Percentiles rank a stretch among this genome's conserved stretches.
phyloP scores from a whole-genome alignment of 2,888 invertebrate genomes.

The Danaus chrysippus region DNA sequence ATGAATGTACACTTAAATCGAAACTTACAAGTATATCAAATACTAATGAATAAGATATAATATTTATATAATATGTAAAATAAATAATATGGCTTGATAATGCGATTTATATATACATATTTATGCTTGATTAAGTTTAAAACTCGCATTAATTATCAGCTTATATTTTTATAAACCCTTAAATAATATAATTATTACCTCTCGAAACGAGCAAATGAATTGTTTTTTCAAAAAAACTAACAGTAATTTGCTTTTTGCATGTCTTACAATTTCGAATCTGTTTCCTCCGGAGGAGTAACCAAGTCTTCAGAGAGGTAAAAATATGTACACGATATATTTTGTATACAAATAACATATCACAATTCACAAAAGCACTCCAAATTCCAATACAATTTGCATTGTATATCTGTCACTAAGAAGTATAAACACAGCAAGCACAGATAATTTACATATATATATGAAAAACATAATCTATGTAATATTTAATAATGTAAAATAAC shows the following conservation, averaged over 20 bases:
- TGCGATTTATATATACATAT: too few species aligned
- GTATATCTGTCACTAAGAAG: slow-evolving; percentile 1
- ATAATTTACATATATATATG: too few species aligned
- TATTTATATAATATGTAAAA: too few species aligned
- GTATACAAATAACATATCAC: slow-evolving; percentile 20
- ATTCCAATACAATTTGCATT: neutral
- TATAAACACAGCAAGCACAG: slow-evolving; percentile 5
- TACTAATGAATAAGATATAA: too few species aligned
- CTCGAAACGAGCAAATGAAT: neutral
- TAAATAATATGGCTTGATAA: too few species aligned
- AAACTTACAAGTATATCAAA: too few species aligned
- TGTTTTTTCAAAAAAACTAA: slow-evolving; percentile 52
- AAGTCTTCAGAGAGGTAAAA: slow-evolving; percentile 80
- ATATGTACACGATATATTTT: slow-evolving; percentile 31
- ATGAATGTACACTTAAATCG: too few species aligned
- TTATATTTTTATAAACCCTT: neutral
- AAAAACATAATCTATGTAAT: too few species aligned
- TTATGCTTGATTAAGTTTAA: too few species aligned
- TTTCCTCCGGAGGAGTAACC: slow-evolving; percentile 82
- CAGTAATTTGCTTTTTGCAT: slow-evolving; percentile 81
- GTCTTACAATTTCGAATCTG: slow-evolving; percentile 85
- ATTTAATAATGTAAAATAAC: too few species aligned
- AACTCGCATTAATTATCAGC: too few species aligned
- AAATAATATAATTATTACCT: neutral
- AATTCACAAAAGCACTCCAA: slow-evolving; percentile 10